A percentile compares a stretch with the other conserved stretches of the same genome.
These are phyloP conservation scores for Palaemon carinicauda DNA, from an alignment of 1,140 invertebrate species.

Conservation along the genomic window DNA sequence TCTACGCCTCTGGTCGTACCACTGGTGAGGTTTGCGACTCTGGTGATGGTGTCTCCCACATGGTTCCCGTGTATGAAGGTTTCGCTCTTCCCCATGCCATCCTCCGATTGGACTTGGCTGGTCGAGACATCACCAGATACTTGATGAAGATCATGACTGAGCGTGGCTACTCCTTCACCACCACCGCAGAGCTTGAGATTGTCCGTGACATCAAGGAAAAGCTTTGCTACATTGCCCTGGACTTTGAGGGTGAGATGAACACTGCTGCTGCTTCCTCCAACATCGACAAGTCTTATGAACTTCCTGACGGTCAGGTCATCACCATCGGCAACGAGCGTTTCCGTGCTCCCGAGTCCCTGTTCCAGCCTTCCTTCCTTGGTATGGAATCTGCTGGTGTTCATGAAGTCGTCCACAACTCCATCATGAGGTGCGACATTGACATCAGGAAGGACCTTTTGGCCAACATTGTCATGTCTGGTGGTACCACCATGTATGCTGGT, in stretches of 20 bases:
- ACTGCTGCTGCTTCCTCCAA: constrained; percentile 60
- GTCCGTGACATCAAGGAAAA: constrained; percentile 93
- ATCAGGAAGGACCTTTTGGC: too few species aligned
- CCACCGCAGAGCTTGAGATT: constrained; percentile 85
- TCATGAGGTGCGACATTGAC: too few species aligned
- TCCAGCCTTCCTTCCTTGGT: not conserved
- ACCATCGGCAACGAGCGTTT: constrained; percentile 58
- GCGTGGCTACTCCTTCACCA: constrained; percentile 69
- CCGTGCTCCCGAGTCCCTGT: not conserved
- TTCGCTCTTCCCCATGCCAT: not conserved
- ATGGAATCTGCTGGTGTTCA: not conserved
- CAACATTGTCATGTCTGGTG: too few species aligned
- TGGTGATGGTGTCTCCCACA: not conserved
- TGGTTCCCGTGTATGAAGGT: not conserved
- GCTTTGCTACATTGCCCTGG: constrained; percentile 82
- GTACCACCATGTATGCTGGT: too few species aligned
- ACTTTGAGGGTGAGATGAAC: constrained; percentile 59
- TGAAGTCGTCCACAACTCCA: too few species aligned
- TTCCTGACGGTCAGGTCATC: constrained; percentile 66
- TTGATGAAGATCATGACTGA: constrained; percentile 75
- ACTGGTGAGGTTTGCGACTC: not conserved
- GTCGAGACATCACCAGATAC: constrained; percentile 69
- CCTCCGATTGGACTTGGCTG: not conserved
- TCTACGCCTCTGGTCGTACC: not conserved
- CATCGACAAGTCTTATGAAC: constrained; percentile 65